These are phyloP conservation scores for Lordiphosa collinella DNA, from an alignment of 1,140 invertebrate species.

Conservation along the genomic window DNA sequence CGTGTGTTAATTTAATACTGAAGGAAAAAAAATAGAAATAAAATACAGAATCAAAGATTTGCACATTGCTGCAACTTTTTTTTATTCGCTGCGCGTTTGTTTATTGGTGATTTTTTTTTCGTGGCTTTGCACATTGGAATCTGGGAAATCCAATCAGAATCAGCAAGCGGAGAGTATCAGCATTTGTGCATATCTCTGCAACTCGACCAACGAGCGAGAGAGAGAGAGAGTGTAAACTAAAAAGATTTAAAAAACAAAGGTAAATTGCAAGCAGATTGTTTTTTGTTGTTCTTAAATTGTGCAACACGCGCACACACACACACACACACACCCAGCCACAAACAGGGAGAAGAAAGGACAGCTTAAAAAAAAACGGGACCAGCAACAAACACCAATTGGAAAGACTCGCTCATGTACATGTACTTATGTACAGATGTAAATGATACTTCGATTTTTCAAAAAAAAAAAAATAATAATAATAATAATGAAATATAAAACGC, in stretches of 20 bases:
- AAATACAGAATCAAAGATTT: not conserved
- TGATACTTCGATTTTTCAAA: slow-evolving; percentile 30
- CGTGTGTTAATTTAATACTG: slow-evolving; percentile 8
- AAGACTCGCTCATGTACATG: slow-evolving; percentile 12
- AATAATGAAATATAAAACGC: slow-evolving; percentile 33
- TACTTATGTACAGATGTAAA: slow-evolving; percentile 5
- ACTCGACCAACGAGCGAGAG: not conserved
- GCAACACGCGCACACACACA: slow-evolving; percentile 25
- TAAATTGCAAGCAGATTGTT: slow-evolving; percentile 62
- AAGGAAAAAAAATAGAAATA: not conserved
- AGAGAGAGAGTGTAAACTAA: slow-evolving; percentile 2
- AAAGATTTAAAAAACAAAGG: slow-evolving; percentile 26
- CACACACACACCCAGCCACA: slow-evolving; percentile 24
- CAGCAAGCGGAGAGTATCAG: too few species aligned
- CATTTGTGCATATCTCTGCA: too few species aligned
- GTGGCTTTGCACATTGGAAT: too few species aligned
- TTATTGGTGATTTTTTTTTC: too few species aligned
- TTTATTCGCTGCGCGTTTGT: too few species aligned
- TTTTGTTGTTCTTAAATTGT: slow-evolving; percentile 20
- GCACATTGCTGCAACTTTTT: not conserved
- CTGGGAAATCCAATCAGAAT: too few species aligned
- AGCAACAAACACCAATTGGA: slow-evolving; percentile 1
- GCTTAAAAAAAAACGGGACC: slow-evolving; percentile 46
- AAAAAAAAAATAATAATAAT: slow-evolving; percentile 21
- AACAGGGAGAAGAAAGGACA: slow-evolving; percentile 35